Conservation (phyloP, 2,888 invertebrate species). For the Pyrrhia umbra region DNA sequence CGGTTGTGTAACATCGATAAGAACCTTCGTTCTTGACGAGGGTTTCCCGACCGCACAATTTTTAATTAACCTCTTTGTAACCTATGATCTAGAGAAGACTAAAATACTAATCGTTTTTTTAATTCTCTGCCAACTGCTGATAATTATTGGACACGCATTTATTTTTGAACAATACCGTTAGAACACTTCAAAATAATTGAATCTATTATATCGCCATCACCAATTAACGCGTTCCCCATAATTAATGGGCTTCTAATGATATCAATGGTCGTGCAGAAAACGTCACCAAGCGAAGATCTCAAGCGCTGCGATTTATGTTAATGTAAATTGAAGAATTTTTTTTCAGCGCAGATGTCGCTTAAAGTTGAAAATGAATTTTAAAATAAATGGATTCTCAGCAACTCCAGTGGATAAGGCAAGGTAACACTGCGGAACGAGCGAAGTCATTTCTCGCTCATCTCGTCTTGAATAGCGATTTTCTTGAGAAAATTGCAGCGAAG, state of each 20-base stretch:
- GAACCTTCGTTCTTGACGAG: too few relatives aligned
- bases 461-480: neutral
- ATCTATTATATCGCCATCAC: neutral
- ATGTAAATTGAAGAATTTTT: slow-evolving; percentile 43
- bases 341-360: slow-evolving; percentile 50
- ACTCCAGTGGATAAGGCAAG: slow-evolving; percentile 25
- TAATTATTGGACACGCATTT: neutral
- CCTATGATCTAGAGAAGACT: too few relatives aligned
- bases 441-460: slow-evolving; percentile 31
- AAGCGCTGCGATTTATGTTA: slow-evolving; percentile 25
- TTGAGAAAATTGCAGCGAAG: neutral
- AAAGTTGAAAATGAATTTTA: slow-evolving; percentile 52
- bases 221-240: neutral
- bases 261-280: slow-evolving; percentile 15
- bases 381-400: slow-evolving; percentile 52
- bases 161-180: neutral
- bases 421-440: neutral
- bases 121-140: neutral
- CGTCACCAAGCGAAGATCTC: slow-evolving; percentile 4
- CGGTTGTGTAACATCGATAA: too few relatives aligned
- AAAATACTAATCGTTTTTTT: too few relatives aligned
- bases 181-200: slow-evolving; percentile 1
- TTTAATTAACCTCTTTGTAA: too few relatives aligned
- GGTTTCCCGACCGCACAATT: too few relatives aligned
- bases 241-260: slow-evolving; percentile 17